A percentile compares a stretch with the other conserved stretches of the same genome.
Conservation (phyloP, 2,113 vertebrate genomes). For the Vireo altiloquus region DNA sequence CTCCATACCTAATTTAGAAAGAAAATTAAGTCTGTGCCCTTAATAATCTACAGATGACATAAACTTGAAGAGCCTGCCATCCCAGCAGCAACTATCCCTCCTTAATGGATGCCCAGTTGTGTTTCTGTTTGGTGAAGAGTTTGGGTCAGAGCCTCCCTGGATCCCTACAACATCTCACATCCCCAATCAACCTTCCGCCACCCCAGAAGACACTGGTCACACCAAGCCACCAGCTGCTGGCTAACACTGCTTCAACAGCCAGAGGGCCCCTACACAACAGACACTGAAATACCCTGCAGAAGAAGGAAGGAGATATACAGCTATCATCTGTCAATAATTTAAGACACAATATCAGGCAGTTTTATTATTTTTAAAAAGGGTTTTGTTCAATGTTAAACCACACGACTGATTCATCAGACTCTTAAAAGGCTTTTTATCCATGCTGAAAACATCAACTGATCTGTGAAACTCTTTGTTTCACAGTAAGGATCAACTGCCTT, state of each 20-base stretch:
- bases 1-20: neutral
- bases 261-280: fast-evolving
- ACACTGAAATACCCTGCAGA: neutral
- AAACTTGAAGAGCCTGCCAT: neutral
- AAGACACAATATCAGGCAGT: neutral
- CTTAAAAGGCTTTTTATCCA: neutral
- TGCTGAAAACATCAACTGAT: neutral
- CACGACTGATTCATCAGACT: neutral
- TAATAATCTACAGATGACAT: neutral
- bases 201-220: neutral
- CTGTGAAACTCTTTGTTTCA: neutral
- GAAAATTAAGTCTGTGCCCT: neutral
- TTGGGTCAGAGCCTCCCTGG: neutral
- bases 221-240: neutral
- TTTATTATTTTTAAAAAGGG: neutral
- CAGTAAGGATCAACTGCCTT: neutral
- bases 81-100: neutral
- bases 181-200: fast-evolving
- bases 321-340: neutral
- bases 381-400: neutral
- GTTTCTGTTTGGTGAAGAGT: neutral
- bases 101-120: neutral
- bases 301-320: neutral
- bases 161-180: neutral
- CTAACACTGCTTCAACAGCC: neutral